A percentile compares a stretch with the other conserved stretches of the same genome.
phyloP scores from a whole-genome alignment of 2,888 invertebrate genomes.

The Drosophila eohydei region DNA sequence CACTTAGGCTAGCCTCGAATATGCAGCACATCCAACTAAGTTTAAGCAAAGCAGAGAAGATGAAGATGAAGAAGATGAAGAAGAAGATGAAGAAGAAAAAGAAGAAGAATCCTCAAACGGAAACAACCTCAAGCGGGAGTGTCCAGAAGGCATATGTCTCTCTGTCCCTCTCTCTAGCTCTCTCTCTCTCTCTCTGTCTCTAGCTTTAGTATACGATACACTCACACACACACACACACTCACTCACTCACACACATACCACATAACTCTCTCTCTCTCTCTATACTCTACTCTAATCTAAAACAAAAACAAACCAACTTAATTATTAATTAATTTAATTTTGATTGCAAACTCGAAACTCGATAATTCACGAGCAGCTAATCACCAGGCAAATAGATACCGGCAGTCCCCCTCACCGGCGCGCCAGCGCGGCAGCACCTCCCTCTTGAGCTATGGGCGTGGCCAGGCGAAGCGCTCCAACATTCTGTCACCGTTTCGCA shows the following conservation, averaged over 20 bases:
- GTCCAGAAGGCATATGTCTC: constrained; percentile 1
- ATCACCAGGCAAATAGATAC: constrained; percentile 87
- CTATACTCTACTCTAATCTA: constrained; percentile 22
- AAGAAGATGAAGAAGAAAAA: neutral
- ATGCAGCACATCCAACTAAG: constrained; percentile 12
- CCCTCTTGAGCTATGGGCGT: constrained; percentile 70
- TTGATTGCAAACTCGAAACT: constrained; percentile 82
- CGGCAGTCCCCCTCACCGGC: constrained; percentile 89
- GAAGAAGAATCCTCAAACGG: constrained; percentile 5
- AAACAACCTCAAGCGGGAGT: constrained; percentile 8
- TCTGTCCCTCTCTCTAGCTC: constrained; percentile 1
- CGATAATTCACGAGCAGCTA: constrained; percentile 80
- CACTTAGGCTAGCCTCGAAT: constrained; percentile 85
- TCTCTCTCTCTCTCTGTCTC: constrained; percentile 6
- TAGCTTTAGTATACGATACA: constrained; percentile 13
- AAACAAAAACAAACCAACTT: constrained; percentile 32
- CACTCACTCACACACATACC: constrained; percentile 18
- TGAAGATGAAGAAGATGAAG: neutral
- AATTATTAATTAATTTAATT: constrained; percentile 82
- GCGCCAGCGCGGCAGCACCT: constrained; percentile 86
- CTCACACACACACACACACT: constrained; percentile 3
- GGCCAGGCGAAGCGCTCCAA: constrained; percentile 75
- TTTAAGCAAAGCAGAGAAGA: constrained; percentile 2
- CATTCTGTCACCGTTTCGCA: constrained; percentile 82
- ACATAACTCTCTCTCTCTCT: constrained; percentile 23